Evolutionary conservation across 2,797 vertebrate species (phyloP), one percentile per base, ranked within the genome.

Genomic region (Siniperca scherzeri): DNA sequence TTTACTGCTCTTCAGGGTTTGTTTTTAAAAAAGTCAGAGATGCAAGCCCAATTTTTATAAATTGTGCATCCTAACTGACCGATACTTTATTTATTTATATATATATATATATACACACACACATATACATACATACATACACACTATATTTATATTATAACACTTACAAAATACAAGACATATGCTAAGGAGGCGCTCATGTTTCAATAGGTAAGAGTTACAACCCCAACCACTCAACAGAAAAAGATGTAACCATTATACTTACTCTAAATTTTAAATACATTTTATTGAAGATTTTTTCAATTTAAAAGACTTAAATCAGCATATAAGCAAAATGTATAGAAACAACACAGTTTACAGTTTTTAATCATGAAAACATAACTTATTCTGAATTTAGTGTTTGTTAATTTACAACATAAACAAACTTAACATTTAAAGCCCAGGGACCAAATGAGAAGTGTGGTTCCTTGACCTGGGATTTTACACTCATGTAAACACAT

Each of bases 401-500:
- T 30, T 25, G 44, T 74, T 71, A 44, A 82, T 64, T 82, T 1
- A 76, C 13, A 75, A 21, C 46, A 80, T 25, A 69, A 74, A 79
- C 56, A 74, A 52, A 53, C 12, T 10, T 7, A 62, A 73, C 27
- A 74, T 69, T 48, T 74, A 81, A 78, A 60, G 0, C 25, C 17
- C 4, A 11, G 22, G 11, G 57, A 68, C 50, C 1, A 48, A 66
- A 71, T 48, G 13, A 61, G 5, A 55, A 70, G 7, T 48, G 55
- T 30, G 6, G 50, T 46, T 74, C 50, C 27, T 75, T 38, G 2
- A 53, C 6, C 68, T 50, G 44, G 60, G 48, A 67, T 78, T 30
- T 70, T 85, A 88, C 86, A 87, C 48, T 44, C n/a, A 76, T 64
- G 86, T 88, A 89, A 92, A 91, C 88, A 86, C 33, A 62, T 13